phyloP scores from a whole-genome alignment of 1,140 invertebrate species.

The Tribolium castaneum region DNA sequence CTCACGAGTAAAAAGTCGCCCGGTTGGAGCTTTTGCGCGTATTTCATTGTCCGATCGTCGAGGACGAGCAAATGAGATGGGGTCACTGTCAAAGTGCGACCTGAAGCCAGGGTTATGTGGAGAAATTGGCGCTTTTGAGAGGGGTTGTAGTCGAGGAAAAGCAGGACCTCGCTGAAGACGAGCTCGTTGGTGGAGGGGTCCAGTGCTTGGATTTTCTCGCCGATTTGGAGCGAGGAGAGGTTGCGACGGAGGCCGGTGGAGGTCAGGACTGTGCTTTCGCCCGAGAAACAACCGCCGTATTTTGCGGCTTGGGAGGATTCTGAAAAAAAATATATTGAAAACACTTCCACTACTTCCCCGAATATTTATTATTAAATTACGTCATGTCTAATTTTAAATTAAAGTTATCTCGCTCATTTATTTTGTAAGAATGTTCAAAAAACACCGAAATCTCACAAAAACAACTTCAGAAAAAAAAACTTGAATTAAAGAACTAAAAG shows the following conservation, averaged over 20 bases:
- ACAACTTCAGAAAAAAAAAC: too few relatives aligned
- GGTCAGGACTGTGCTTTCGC: conserved; percentile 72
- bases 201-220: conserved; percentile 85
- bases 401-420: too few relatives aligned
- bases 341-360: too few relatives aligned
- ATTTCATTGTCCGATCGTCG: conserved; percentile 64
- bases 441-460: too few relatives aligned
- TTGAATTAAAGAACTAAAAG: too few relatives aligned
- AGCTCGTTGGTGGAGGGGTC: conserved; percentile 72
- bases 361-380: too few relatives aligned
- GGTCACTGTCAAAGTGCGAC: conserved; percentile 80
- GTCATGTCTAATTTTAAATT: too few relatives aligned
- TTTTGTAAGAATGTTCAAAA: too few relatives aligned
- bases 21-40: conserved; percentile 70
- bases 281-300: conserved; percentile 85
- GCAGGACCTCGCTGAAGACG: conserved; percentile 86
- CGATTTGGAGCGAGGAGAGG: conserved; percentile 79
- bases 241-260: conserved; percentile 67
- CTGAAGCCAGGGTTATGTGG: conserved; percentile 76
- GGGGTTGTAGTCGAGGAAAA: conserved; percentile 87
- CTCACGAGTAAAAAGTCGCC: conserved; percentile 67
- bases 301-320: conserved; percentile 90
- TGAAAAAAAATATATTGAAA: too few relatives aligned
- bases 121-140: conserved; percentile 77
- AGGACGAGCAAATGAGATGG: conserved; percentile 82